Percentiles rank a stretch among this genome's conserved stretches.
phyloP scores from a whole-genome alignment of 2,888 invertebrate genomes.

The Lasioglossum vierecki region DNA sequence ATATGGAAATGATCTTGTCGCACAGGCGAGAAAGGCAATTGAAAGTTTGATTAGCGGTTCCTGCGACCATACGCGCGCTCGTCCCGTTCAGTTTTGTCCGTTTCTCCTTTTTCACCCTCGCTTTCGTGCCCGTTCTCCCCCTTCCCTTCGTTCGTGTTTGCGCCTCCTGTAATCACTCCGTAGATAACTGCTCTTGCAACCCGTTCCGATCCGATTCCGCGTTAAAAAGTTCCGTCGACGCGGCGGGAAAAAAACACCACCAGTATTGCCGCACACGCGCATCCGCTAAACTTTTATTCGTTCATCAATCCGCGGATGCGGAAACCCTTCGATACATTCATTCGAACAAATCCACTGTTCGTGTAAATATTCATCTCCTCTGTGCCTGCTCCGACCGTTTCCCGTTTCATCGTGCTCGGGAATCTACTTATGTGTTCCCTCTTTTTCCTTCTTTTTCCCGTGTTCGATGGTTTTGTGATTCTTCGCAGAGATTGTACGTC shows the following conservation, averaged over 20 bases:
- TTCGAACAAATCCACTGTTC: background rate
- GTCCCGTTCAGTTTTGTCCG: slow-evolving; percentile 27
- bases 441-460: too few relatives aligned
- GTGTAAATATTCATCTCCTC: background rate
- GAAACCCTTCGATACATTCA: slow-evolving; percentile 5
- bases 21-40: slow-evolving; percentile 39
- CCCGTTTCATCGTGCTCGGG: background rate
- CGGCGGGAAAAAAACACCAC: too few relatives aligned
- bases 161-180: slow-evolving; percentile 16
- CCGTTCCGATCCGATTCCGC: slow-evolving; percentile 7
- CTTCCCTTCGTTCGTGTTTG: slow-evolving; percentile 22
- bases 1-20: slow-evolving; percentile 60
- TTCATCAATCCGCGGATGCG: slow-evolving; percentile 1
- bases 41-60: slow-evolving; percentile 67
- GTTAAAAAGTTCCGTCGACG: slow-evolving; percentile 13
- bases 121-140: background rate
- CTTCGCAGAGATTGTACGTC: too few relatives aligned
- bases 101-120: background rate
- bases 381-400: background rate
- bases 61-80: slow-evolving; percentile 12
- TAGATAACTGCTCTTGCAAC: slow-evolving; percentile 16
- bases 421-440: background rate
- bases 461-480: too few relatives aligned
- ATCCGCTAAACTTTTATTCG: slow-evolving; percentile 8
- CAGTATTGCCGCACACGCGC: background rate